Evolutionary conservation across 2,113 vertebrate genomes (phyloP), one percentile per base, ranked within the genome.

Genomic region (Lasiurus borealis): DNA sequence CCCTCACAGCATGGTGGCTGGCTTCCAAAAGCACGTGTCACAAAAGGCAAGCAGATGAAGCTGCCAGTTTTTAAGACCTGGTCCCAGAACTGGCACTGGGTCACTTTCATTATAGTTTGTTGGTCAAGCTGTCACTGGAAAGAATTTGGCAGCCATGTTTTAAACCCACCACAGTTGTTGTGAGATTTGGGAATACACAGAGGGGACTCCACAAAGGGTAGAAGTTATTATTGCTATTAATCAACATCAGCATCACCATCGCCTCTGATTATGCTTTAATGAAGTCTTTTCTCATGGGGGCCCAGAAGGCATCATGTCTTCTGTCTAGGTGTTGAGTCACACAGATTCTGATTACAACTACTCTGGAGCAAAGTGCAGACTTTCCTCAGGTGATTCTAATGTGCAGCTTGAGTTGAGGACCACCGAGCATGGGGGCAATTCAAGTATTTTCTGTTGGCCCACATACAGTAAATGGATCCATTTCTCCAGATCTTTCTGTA

Each of bases 11-110:
- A 25, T 40, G 14, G 48, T 29, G 25, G 34, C 80, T 83, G 44
- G 44, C 18, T 64, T 64, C 48, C 78, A 88, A 83, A 72, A 72
- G 64, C 34, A 91, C 90, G 90, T n/a, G 78, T 64, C 62, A 52
- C 76, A 57, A 87, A 81, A 84, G 44, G 64, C 64, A 93, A 34
- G 46, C 78, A 83, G 12, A 8, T 29, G 57, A 72, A 91, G 52
- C 48, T 72, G 16, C 15, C n/a, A 16, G 19, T 25, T 64, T 94
- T 86, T 54, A 83, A 94, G 85, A 84, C 29, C 40, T 78, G 62
- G 25, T 62, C 46, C 72, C 69, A 69, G 80, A 64, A 88, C 40
- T 68, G 23, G 16, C 12, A 66, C 18, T 44, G 44, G 5, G 15
- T 75, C 75, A 71, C 16, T 81, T 48, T 75, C 27, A 62, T 27